Evolutionary conservation across 2,797 vertebrate species (phyloP), one percentile per base, ranked within the genome.

Genomic region (Paguma larvata): DNA sequence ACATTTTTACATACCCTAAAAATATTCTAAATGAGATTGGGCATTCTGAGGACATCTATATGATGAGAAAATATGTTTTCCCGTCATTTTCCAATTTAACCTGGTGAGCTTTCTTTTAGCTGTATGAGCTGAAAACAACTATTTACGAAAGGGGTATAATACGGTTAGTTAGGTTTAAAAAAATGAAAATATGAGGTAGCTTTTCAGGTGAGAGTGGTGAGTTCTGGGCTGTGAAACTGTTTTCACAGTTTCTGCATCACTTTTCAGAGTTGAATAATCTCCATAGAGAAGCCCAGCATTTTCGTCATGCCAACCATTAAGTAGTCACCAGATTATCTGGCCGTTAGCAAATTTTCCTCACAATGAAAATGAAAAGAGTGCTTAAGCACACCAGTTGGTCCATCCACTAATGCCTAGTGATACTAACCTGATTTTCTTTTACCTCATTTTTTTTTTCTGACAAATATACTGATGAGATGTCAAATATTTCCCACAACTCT

Each of bases 1-100:
- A 97, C 95, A 96, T 97, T 98, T 95, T 97, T 98, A 98, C 97
- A 94, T 96, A 86, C 85, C 94, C 84, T 98, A 96, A 97, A 98
- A 98, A 97, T 97, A 96, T 98, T 97, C 87, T 97, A 98, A 98
- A 97, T 97, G 97, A 98, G 72, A 27, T 77, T 94, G 83, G 44
- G 83, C 96, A 98, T 97, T 93, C 89, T 98, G 95, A 96, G 62
- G 97, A 98, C 95, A 95, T 98, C 94, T 95, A 98, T 98, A 98
- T 98, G 97, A 97, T 98, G 91, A 98, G 96, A 98, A 98, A 98
- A 97, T 85, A 87, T 89, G 48, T 84, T 93, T 96, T 93, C 53
- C 56, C 73, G 86, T 92, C 97, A 97, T 97, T 96, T 88, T 98
- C 62, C 91, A 97, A 78, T 90, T 97, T 97, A 98, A 46, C 48